A percentile compares a stretch with the other conserved stretches of the same genome.
Evolutionary conservation across 2,888 invertebrate species (phyloP).

Genomic region (Cerastis leucographa): DNA sequence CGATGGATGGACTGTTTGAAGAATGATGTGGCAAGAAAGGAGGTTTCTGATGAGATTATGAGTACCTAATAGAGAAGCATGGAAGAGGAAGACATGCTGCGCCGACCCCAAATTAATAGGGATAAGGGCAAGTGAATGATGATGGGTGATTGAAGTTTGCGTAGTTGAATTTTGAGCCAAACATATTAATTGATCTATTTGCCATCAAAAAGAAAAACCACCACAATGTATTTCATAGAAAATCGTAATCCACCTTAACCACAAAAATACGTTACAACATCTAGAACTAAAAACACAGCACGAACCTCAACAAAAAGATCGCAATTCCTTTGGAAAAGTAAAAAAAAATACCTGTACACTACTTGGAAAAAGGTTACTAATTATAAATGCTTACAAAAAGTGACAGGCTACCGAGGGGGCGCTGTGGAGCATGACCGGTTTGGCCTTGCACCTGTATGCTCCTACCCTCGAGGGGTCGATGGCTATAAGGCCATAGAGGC

Average conservation of each 20-base stretch:
- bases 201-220: too few relatives aligned
- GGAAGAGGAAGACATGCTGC: too few relatives aligned
- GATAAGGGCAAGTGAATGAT: too few relatives aligned
- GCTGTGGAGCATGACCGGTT: constrained; percentile 72
- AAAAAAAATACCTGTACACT: constrained; percentile 28
- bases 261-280: not conserved
- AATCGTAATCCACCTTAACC: too few relatives aligned
- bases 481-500: not conserved
- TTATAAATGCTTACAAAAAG: constrained; percentile 67
- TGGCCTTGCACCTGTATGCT: constrained; percentile 68
- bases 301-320: not conserved
- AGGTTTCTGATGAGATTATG: too few relatives aligned
- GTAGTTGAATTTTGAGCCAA: not conserved
- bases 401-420: constrained; percentile 68
- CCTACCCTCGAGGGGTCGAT: constrained; percentile 21
- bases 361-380: constrained; percentile 41
- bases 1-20: too few relatives aligned
- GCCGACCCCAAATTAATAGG: too few relatives aligned
- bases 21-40: too few relatives aligned
- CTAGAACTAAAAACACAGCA: constrained; percentile 5
- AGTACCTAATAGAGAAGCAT: too few relatives aligned
- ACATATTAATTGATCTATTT: too few relatives aligned
- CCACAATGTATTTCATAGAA: too few relatives aligned
- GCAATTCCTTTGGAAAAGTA: constrained; percentile 13
- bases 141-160: not conserved